Evolutionary conservation across 2,888 invertebrate species (phyloP), one percentile per base, ranked within the genome.

Genomic region (Macrophya annulata): DNA sequence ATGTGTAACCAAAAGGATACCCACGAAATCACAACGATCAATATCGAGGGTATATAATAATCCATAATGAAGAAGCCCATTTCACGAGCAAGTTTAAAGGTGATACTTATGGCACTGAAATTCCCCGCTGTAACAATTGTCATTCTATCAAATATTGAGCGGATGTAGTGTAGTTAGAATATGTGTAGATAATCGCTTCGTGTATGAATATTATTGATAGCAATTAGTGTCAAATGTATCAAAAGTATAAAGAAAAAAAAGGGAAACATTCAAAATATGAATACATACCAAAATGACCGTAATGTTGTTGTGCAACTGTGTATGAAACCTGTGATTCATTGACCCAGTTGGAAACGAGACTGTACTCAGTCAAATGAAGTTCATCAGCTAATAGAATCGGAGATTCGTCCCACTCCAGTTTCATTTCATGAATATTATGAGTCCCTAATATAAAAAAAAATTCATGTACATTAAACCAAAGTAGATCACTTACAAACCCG

Each of bases 1-100:
- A 97, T 97, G 92, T 98, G 98, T 85, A 98, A 93, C 98, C 98
- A 98, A 92, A 98, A 98, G 0, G 98, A 97, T 15, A 98, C 97
- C 98, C 98, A 98, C 0, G 98, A 98, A 90, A 97, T 97, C 8
- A 96, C 96, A 2, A 98, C 98, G 89, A 98, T 96, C 91, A 98
- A 95, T 94, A 98, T 97, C 9, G 98, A 98, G 3, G 98, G 98
- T 87, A 98, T 95, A 89, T 97, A 98, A 92, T 97, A 98, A 90
- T 98, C 98, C 96, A 98, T 97, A 87, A 98, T 95, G 92, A 98
- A 98, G 92, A 97, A 98, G 43, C 98, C 98, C 88, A 97, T 97
- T 94, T 97, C 97, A 74, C 97, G 95, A 0, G 96, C 96, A 74
- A 98, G 93, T 90, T 96, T 96, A 89, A 98, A 97, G 4, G 96